phyloP scores from a whole-genome alignment of 2,797 vertebrate species.

The Halcyon leucocephala region DNA sequence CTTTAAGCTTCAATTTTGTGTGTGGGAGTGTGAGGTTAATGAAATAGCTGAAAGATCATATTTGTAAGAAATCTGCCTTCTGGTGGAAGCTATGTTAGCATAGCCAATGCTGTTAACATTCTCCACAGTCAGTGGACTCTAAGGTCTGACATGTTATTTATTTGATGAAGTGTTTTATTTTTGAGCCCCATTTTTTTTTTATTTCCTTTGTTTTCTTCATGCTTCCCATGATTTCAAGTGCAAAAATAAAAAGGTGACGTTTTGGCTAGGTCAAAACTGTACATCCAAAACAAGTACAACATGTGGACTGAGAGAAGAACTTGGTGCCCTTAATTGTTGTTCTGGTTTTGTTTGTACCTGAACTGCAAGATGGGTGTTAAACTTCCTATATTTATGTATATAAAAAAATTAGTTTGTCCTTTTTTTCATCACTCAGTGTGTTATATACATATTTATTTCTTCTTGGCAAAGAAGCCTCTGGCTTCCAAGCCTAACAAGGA shows the following conservation, averaged over 20 bases:
- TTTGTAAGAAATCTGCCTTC: slow-evolving; percentile 62
- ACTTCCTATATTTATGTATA: background rate
- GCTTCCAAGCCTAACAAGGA: background rate
- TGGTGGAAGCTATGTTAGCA: slow-evolving; percentile 27
- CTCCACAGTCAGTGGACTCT: slow-evolving; percentile 29
- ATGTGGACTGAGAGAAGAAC: background rate
- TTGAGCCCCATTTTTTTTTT: slow-evolving; percentile 19
- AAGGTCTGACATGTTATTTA: slow-evolving; percentile 66
- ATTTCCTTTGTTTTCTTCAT: slow-evolving; percentile 32
- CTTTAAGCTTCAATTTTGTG: slow-evolving; percentile 50
- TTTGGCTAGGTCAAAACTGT: background rate
- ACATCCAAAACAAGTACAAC: background rate
- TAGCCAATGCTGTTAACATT: slow-evolving; percentile 50
- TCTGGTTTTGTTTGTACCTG: background rate
- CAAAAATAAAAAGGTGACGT: slow-evolving; percentile 1
- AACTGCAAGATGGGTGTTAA: background rate
- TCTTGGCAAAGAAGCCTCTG: background rate
- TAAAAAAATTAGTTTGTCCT: background rate
- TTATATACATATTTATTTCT: background rate
- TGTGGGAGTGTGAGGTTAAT: slow-evolving; percentile 60
- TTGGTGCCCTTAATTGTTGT: background rate
- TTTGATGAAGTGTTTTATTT: slow-evolving; percentile 72
- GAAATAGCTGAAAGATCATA: slow-evolving; percentile 66
- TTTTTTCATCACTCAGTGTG: background rate
- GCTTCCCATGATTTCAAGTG: background rate